Percentiles rank a stretch among this genome's conserved stretches.
These are phyloP conservation scores for Siniperca knerii DNA, from an alignment of 2,113 vertebrate species.

Conservation along the genomic window DNA sequence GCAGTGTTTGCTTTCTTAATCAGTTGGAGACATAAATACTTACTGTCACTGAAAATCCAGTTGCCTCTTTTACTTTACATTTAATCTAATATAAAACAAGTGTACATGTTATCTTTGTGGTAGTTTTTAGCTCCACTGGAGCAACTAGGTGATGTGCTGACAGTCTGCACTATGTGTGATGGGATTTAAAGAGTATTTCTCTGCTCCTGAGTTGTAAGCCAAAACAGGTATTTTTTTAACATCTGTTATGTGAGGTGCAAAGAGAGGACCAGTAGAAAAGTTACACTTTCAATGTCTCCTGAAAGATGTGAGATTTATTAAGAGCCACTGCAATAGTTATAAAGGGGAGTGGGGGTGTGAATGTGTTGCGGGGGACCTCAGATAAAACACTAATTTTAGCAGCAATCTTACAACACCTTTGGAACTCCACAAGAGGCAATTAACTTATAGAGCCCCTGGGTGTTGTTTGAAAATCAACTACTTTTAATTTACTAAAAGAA, in stretches of 20 bases:
- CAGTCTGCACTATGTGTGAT: slow-evolving; percentile 37
- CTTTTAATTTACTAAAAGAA: slow-evolving; percentile 52
- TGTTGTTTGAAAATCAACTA: slow-evolving; percentile 53
- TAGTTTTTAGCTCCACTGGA: slow-evolving; percentile 62
- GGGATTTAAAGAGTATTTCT: slow-evolving; percentile 48
- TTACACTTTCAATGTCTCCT: slow-evolving; percentile 37
- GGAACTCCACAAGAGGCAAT: slow-evolving; percentile 57
- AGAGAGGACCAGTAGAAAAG: slow-evolving; percentile 54
- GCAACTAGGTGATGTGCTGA: slow-evolving; percentile 34
- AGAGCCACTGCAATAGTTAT: slow-evolving; percentile 36
- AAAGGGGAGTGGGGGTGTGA: slow-evolving; percentile 4
- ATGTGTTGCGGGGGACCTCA: slow-evolving; percentile 1
- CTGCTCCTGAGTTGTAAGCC: slow-evolving; percentile 12
- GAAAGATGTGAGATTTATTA: slow-evolving; percentile 60
- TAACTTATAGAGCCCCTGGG: slow-evolving; percentile 45
- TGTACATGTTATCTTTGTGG: slow-evolving; percentile 36
- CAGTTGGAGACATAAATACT: slow-evolving; percentile 15
- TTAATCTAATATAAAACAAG: slow-evolving; percentile 21
- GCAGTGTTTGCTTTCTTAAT: slow-evolving; percentile 24
- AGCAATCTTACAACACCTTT: slow-evolving; percentile 61
- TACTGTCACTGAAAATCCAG: not conserved
- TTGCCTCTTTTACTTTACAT: slow-evolving; percentile 27
- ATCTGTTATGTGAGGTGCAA: slow-evolving; percentile 61
- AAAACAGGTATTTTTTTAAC: slow-evolving; percentile 75
- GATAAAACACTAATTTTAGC: slow-evolving; percentile 73